These are phyloP conservation scores for Mixornis gularis DNA, from an alignment of 2,113 vertebrate genomes.

Conservation along the genomic window DNA sequence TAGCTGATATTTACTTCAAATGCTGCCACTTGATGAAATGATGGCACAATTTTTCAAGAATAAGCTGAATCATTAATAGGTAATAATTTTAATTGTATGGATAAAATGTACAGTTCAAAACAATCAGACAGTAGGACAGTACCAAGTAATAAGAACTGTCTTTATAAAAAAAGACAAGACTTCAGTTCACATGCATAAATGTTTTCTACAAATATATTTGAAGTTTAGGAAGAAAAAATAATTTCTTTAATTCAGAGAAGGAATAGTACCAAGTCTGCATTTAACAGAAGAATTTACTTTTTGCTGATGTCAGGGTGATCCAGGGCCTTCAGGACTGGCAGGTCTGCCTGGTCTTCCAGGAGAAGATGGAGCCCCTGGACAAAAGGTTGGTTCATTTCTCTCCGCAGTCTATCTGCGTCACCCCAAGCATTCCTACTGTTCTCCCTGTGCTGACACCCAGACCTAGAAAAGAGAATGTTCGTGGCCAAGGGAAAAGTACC, in stretches of 20 bases:
- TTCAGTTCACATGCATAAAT: neutral
- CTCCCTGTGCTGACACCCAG: neutral
- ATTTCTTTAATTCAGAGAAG: neutral
- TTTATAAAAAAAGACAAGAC: neutral
- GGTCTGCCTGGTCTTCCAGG: slow-evolving; percentile 84
- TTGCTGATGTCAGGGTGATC: slow-evolving; percentile 75
- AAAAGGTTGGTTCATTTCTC: slow-evolving; percentile 72
- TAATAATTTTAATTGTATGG: neutral
- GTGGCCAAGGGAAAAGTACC: neutral
- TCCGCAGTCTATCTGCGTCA: neutral
- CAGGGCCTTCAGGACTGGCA: slow-evolving; percentile 74
- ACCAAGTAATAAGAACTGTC: neutral
- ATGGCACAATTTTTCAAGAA: neutral
- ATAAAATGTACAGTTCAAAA: neutral
- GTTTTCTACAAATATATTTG: neutral
- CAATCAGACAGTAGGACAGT: neutral
- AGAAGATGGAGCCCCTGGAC: slow-evolving; percentile 83
- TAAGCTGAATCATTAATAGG: neutral
- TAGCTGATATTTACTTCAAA: neutral
- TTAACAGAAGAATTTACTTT: slow-evolving; percentile 7
- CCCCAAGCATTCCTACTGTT: neutral
- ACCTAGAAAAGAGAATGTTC: neutral
- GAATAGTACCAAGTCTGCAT: neutral
- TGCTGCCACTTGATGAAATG: neutral
- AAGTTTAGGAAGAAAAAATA: neutral